Conservation (phyloP, 2,888 invertebrate genomes). For the Drosophila macrospina region DNA sequence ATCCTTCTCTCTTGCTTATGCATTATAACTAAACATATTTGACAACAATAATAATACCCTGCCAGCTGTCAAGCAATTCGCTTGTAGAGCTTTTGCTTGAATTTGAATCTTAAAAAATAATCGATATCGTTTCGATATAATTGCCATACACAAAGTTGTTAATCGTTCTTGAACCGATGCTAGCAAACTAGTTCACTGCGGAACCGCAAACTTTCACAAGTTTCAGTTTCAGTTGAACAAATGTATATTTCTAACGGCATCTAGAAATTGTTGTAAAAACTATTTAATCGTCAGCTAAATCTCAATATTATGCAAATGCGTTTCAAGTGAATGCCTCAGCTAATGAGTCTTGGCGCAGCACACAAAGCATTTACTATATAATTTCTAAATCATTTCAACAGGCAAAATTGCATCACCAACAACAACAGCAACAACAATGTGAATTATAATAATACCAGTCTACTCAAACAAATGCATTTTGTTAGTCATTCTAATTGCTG, state of each 20-base stretch:
- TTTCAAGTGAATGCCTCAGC: background rate
- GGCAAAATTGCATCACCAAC: slow-evolving; percentile 64
- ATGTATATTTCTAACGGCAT: no score
- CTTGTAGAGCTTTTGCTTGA: background rate
- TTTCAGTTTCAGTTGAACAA: no score
- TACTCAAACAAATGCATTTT: slow-evolving; percentile 11
- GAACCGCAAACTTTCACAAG: no score
- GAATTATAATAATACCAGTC: slow-evolving; percentile 4
- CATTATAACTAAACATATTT: no score
- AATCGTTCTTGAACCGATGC: no score
- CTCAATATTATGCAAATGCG: background rate
- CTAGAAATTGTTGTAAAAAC: background rate
- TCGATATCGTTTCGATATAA: no score
- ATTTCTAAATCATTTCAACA: slow-evolving; percentile 58
- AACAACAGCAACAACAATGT: slow-evolving; percentile 17
- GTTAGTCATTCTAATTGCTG: slow-evolving; percentile 47
- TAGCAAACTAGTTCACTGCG: no score
- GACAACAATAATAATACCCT: background rate
- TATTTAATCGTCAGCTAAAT: background rate
- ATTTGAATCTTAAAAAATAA: background rate
- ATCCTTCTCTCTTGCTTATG: no score
- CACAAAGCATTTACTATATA: background rate
- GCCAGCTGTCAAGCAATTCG: background rate
- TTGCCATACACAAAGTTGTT: no score
- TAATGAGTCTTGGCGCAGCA: background rate